phyloP scores from a whole-genome alignment of 2,797 vertebrate species.

The Karalla daura region DNA sequence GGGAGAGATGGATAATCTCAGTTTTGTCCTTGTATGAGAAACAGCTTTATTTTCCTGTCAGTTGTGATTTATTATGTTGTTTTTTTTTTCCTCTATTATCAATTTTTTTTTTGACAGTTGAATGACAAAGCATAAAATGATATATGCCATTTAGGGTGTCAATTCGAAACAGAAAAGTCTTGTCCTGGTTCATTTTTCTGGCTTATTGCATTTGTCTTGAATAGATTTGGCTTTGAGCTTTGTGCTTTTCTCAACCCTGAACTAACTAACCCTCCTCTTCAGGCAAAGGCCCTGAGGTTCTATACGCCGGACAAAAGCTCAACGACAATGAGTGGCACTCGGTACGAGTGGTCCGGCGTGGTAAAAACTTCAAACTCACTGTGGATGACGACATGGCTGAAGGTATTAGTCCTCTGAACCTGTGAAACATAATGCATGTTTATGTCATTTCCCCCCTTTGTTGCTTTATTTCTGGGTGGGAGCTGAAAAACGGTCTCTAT shows the following conservation, averaged over 20 bases:
- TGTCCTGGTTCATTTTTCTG: not conserved
- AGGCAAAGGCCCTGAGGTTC: conserved; percentile 98
- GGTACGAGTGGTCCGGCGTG: conserved; percentile 92
- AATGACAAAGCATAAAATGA: not conserved
- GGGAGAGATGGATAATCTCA: not conserved
- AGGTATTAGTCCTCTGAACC: conserved; percentile 79
- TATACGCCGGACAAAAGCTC: conserved; percentile 97
- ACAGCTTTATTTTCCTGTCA: conserved; percentile 33
- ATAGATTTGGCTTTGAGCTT: conserved; percentile 60
- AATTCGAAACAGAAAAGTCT: not conserved
- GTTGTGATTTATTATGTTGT: conserved; percentile 9
- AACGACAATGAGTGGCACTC: conserved; percentile 99
- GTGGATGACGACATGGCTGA: conserved; percentile 96
- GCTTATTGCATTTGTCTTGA: too few species aligned
- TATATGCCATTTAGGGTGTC: not conserved
- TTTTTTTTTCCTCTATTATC: conserved; percentile 50
- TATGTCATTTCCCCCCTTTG: not conserved
- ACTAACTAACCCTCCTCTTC: conserved; percentile 81
- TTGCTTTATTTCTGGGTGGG: accelerated
- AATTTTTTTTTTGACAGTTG: conserved; percentile 59
- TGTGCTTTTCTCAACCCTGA: conserved; percentile 51
- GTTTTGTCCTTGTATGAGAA: conserved; percentile 58
- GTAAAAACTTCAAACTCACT: conserved; percentile 93
- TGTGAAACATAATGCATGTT: conserved; percentile 5
- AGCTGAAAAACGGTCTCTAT: not conserved